Conservation (phyloP, 2,797 vertebrate genomes). For the Pangasius macronema region DNA sequence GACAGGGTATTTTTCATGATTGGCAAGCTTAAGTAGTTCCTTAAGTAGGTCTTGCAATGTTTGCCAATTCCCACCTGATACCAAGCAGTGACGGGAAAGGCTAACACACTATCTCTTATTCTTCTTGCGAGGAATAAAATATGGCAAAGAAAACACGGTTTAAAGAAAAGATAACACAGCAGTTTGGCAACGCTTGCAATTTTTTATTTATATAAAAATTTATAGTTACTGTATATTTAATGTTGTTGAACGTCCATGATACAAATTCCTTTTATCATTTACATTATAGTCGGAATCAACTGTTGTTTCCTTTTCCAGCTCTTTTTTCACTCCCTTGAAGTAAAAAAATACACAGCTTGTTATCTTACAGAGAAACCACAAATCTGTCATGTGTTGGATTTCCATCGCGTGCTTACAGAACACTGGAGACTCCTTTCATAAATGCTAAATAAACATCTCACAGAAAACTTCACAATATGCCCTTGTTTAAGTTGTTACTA, state of each 20-base stretch:
- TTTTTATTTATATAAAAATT: background rate
- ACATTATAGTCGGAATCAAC: background rate
- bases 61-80: slow-evolving; percentile 9
- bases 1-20: background rate
- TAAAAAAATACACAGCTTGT: background rate
- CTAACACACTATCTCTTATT: background rate
- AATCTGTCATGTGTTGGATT: background rate
- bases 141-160: background rate
- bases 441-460: background rate
- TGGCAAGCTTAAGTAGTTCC: slow-evolving; percentile 13
- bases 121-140: background rate
- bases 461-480: background rate
- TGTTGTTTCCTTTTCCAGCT: background rate
- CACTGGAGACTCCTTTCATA: background rate
- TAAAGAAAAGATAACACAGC: background rate
- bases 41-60: background rate
- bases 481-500: background rate
- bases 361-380: background rate
- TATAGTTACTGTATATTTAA: background rate
- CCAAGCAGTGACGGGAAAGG: background rate
- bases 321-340: background rate
- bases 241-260: background rate
- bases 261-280: background rate
- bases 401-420: background rate
- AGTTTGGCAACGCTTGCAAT: background rate